Percentiles rank a stretch among this genome's conserved stretches.
phyloP scores from a whole-genome alignment of 2,113 vertebrate genomes.

The Mormoops blainvillei region DNA sequence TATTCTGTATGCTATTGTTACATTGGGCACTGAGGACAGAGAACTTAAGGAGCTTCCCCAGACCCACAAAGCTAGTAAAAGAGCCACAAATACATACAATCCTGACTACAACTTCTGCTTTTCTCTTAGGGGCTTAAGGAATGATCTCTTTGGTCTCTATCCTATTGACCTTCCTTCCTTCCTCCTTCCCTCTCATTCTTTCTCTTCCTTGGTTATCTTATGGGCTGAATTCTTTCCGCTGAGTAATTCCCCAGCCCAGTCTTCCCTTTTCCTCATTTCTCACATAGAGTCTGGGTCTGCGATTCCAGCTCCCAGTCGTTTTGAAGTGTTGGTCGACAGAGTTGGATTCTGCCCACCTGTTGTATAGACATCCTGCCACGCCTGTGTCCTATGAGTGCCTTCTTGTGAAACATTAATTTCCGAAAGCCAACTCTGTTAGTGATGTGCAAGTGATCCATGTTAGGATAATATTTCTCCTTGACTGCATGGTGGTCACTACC shows the following conservation, averaged over 20 bases:
- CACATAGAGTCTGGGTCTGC: not conserved
- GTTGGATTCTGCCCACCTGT: conserved; percentile 11
- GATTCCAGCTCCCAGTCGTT: not conserved
- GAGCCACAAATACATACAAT: not conserved
- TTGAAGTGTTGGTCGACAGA: not conserved
- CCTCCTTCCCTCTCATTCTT: not conserved
- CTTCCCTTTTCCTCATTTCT: not conserved
- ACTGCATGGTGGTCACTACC: not conserved
- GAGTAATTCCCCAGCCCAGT: not conserved
- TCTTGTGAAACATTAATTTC: not conserved
- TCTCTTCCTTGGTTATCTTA: not conserved
- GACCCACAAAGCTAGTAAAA: not conserved
- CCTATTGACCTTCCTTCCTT: not conserved
- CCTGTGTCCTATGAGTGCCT: not conserved
- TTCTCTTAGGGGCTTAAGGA: not conserved
- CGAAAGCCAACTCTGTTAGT: not conserved
- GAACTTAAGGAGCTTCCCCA: not conserved
- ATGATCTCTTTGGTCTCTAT: not conserved
- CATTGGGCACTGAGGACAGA: not conserved
- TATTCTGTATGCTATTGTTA: not conserved
- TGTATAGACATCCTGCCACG: not conserved
- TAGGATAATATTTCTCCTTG: not conserved
- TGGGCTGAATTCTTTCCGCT: not conserved
- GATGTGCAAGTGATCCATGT: not conserved
- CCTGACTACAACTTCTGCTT: not conserved